These are phyloP conservation scores for Parnassius glacialis DNA, from an alignment of 2,888 invertebrate species.

Conservation along the genomic window DNA sequence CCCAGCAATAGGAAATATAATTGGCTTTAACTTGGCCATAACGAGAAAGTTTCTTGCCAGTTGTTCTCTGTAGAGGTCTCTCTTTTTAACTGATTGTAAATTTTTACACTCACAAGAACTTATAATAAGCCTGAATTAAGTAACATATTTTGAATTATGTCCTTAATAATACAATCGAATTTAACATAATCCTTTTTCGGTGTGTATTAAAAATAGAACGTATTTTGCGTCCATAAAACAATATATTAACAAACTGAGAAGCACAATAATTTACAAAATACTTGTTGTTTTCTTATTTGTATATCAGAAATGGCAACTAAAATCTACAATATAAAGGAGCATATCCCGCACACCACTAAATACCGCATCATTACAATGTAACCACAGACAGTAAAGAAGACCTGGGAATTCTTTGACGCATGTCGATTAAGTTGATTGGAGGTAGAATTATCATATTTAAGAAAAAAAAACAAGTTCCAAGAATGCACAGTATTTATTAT, in stretches of 20 bases:
- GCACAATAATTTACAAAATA: not conserved
- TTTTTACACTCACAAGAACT: too few species aligned
- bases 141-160: too few species aligned
- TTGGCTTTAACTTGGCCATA: too few species aligned
- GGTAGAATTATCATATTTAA: constrained; percentile 26
- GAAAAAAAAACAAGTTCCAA: constrained; percentile 26
- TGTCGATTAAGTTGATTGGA: constrained; percentile 16
- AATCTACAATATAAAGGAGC: constrained; percentile 9
- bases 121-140: too few species aligned
- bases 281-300: not conserved
- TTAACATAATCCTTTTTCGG: too few species aligned
- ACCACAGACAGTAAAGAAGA: constrained; percentile 12
- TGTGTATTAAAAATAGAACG: too few species aligned
- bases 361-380: constrained; percentile 21
- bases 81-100: too few species aligned
- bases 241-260: not conserved
- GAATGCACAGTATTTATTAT: not conserved
- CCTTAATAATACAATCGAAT: too few species aligned
- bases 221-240: too few species aligned
- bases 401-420: constrained; percentile 18
- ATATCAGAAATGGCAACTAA: constrained; percentile 1
- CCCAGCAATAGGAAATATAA: too few species aligned
- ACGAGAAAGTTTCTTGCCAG: too few species aligned
- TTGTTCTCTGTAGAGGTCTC: too few species aligned
- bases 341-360: constrained; percentile 15